Conservation (phyloP, 2,888 invertebrate genomes). For the Phorcus lineatus region DNA sequence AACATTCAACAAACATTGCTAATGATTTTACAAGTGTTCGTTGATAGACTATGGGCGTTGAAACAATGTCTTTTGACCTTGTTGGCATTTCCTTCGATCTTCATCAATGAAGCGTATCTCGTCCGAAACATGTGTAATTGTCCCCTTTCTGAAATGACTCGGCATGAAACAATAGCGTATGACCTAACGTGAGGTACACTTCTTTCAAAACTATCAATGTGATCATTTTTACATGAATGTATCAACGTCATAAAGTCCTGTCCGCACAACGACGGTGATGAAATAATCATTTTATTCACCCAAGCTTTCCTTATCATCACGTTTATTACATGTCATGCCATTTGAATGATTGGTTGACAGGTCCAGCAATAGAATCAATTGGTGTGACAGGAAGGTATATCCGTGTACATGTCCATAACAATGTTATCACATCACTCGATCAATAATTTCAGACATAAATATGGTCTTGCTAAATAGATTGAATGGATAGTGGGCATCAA, state of each 20-base stretch:
- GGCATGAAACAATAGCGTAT: neutral
- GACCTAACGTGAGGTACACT: neutral
- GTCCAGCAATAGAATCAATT: neutral
- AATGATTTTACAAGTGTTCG: no score
- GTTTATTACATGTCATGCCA: neutral
- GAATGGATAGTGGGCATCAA: no score
- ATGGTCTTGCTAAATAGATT: no score
- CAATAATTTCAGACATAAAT: no score
- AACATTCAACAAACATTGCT: no score
- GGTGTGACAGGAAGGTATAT: neutral
- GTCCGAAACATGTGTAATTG: no score
- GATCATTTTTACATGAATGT: neutral
- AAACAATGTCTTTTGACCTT: no score
- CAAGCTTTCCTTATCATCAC: neutral
- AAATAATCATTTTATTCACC: neutral
- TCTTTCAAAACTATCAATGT: neutral
- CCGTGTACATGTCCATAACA: neutral
- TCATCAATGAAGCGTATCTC: no score
- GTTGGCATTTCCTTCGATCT: no score
- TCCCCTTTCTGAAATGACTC: neutral
- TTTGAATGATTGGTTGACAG: neutral
- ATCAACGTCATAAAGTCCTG: neutral
- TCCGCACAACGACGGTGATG: neutral
- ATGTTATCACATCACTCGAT: no score
- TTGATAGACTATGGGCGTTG: no score